Evolutionary conservation across 2,113 vertebrate species (phyloP).

Genomic region (Nicator chloris): DNA sequence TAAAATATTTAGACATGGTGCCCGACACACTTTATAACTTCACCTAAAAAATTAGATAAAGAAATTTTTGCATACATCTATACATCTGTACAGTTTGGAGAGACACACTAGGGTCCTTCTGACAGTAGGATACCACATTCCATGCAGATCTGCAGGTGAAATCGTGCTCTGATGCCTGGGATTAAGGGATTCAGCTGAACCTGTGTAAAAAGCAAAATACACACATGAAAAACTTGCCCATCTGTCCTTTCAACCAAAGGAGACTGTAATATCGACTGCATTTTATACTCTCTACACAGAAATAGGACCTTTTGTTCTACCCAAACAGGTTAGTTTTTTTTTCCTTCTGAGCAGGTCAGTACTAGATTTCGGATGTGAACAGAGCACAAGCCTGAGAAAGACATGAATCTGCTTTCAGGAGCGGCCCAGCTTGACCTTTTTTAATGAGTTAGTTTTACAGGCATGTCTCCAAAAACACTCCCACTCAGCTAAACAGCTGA

Average conservation of each 20-base stretch:
- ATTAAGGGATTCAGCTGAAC: conserved; percentile 72
- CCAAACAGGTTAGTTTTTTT: not conserved
- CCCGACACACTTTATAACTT: not conserved
- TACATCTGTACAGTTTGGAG: conserved; percentile 98
- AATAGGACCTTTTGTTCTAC: not conserved
- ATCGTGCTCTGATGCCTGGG: conserved; percentile 78
- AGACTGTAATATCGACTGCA: not conserved
- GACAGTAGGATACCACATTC: conserved; percentile 99
- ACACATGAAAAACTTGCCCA: not conserved
- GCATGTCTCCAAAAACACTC: not conserved
- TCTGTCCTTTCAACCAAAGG: not conserved
- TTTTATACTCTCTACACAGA: not conserved
- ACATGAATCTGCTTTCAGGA: not conserved
- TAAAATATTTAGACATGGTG: not conserved
- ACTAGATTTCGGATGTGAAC: not conserved
- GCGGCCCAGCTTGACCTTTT: not conserved
- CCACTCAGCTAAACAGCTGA: not conserved
- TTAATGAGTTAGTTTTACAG: not conserved
- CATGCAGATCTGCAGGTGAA: conserved; percentile 97
- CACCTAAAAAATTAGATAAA: not conserved
- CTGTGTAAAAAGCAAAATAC: conserved; percentile 61
- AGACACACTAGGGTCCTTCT: conserved; percentile 94
- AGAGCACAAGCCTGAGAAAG: not conserved
- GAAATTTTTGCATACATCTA: conserved; percentile 83
- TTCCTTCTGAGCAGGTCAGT: not conserved